Conservation (phyloP, 2,113 vertebrate genomes). For the Sander vitreus region DNA sequence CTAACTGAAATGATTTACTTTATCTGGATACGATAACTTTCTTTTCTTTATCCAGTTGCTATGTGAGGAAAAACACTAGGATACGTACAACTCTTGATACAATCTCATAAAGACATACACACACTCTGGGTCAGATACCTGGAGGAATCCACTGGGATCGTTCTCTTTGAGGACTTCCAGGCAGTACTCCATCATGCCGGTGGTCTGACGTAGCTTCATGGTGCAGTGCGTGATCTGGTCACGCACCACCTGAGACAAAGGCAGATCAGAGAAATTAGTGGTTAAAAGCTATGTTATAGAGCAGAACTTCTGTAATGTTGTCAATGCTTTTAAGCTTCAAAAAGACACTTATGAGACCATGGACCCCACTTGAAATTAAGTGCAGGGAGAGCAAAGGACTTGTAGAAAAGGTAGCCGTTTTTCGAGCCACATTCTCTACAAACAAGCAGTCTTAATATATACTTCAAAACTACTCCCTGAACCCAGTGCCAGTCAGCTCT, state of each 20-base stretch:
- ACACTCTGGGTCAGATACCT: slow-evolving; percentile 82
- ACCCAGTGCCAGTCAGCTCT: no score
- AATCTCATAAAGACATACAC: neutral
- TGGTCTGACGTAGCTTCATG: slow-evolving; percentile 97
- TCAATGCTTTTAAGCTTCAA: neutral
- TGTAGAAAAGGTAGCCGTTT: no score
- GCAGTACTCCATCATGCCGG: slow-evolving; percentile 97
- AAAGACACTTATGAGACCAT: neutral
- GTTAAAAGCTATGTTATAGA: neutral
- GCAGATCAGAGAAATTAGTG: neutral
- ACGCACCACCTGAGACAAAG: slow-evolving; percentile 90
- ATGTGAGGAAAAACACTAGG: no score
- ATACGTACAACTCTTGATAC: no score
- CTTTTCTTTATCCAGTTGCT: neutral
- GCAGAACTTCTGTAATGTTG: neutral
- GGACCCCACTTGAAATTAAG: neutral
- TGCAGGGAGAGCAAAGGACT: neutral
- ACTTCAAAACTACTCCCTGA: no score
- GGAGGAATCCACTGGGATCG: slow-evolving; percentile 95
- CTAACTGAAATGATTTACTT: no score
- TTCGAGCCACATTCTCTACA: neutral
- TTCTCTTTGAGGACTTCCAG: slow-evolving; percentile 98
- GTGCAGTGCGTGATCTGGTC: slow-evolving; percentile 99
- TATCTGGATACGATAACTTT: no score
- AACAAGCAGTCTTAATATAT: neutral